Evolutionary conservation across 2,888 invertebrate species (phyloP).

Genomic region (Eulithis testata): DNA sequence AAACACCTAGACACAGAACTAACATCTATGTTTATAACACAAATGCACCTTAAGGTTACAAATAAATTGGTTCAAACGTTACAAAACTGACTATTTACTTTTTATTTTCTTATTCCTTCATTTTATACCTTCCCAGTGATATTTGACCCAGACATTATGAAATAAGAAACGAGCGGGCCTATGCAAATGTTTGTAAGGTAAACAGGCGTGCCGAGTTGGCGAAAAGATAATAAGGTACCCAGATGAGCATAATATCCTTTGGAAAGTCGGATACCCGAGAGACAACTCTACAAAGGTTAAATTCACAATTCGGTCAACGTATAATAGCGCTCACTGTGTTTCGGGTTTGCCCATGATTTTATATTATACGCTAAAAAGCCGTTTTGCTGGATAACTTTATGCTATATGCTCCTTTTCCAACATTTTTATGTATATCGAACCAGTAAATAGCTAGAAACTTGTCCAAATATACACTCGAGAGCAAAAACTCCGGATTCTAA

Average conservation of each 20-base stretch:
- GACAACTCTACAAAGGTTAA: slow-evolving; percentile 32
- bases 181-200: slow-evolving; percentile 44
- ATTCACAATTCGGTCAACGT: slow-evolving; percentile 29
- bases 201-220: slow-evolving; percentile 43
- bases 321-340: slow-evolving; percentile 17
- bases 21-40: too few relatives aligned
- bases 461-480: too few relatives aligned
- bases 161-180: slow-evolving; percentile 43
- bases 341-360: slow-evolving; percentile 25
- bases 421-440: neutral
- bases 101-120: slow-evolving; percentile 10
- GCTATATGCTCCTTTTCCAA: neutral
- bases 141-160: slow-evolving; percentile 43
- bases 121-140: slow-evolving; percentile 25
- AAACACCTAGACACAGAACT: too few relatives aligned
- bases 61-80: slow-evolving; percentile 20
- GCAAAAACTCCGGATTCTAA: too few relatives aligned
- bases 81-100: slow-evolving; percentile 25
- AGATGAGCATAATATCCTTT: slow-evolving; percentile 41
- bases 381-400: slow-evolving; percentile 17
- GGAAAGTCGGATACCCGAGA: slow-evolving; percentile 34
- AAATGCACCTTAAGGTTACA: neutral
- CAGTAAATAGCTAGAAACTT: too few relatives aligned
- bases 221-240: slow-evolving; percentile 44
- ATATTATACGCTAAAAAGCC: slow-evolving; percentile 10